Evolutionary conservation across 2,888 invertebrate genomes (phyloP).

Genomic region (Thymelicus sylvestris): DNA sequence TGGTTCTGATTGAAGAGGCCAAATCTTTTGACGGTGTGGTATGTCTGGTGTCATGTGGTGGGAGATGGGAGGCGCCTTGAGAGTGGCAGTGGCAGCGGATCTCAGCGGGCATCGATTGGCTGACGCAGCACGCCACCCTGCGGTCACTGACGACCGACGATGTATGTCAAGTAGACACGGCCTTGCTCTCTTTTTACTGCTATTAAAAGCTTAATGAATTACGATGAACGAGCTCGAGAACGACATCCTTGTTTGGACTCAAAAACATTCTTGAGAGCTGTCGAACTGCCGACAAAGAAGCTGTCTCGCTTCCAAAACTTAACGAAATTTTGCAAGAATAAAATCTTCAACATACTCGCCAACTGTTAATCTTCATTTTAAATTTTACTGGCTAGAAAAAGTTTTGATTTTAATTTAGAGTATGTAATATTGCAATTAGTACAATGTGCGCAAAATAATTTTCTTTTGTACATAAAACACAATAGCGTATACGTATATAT

Average conservation of each 20-base stretch:
- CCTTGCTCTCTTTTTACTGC: constrained; percentile 79
- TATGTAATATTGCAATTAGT: not conserved
- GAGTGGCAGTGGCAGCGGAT: constrained; percentile 57
- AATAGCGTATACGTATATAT: constrained; percentile 18
- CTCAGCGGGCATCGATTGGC: constrained; percentile 71
- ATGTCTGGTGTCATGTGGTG: constrained; percentile 36
- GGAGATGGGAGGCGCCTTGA: constrained; percentile 65
- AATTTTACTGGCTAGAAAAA: constrained; percentile 2
- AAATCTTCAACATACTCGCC: not conserved
- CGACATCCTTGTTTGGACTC: constrained; percentile 50
- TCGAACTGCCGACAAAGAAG: constrained; percentile 35
- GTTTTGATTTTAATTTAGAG: not conserved
- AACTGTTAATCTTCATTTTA: constrained; percentile 12
- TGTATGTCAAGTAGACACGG: constrained; percentile 78
- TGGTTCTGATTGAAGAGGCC: too few relatives aligned
- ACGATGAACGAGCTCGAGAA: constrained; percentile 68
- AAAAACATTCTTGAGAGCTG: constrained; percentile 47
- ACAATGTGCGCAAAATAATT: constrained; percentile 12
- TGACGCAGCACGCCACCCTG: constrained; percentile 75
- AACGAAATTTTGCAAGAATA: constrained; percentile 25
- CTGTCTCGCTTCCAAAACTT: constrained; percentile 30
- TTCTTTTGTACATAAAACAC: constrained; percentile 24
- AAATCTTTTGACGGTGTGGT: not conserved
- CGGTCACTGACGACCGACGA: constrained; percentile 67
- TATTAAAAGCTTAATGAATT: constrained; percentile 82